A percentile compares a stretch with the other conserved stretches of the same genome.
Evolutionary conservation across 2,113 vertebrate genomes (phyloP).

Genomic region (Prunella fulvescens): DNA sequence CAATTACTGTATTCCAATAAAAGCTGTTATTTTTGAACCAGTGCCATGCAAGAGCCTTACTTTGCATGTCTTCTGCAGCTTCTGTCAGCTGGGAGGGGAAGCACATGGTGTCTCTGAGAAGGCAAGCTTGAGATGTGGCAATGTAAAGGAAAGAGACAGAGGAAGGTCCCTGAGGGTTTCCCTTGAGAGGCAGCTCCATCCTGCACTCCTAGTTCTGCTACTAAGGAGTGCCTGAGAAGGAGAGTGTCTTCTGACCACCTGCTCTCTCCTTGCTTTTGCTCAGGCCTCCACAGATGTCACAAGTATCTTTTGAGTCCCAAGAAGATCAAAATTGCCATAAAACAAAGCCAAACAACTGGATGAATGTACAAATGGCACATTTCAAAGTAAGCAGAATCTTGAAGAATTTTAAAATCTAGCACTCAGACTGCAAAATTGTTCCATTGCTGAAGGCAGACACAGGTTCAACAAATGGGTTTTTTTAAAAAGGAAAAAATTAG

Average conservation of each 20-base stretch:
- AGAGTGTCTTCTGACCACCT: not conserved
- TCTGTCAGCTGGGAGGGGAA: not conserved
- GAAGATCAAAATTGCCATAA: not conserved
- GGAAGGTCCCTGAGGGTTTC: not conserved
- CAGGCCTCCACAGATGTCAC: not conserved
- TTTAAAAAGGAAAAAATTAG: not conserved
- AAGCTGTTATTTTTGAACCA: not conserved
- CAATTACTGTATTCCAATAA: not conserved
- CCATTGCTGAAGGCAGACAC: not conserved
- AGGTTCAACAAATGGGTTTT: not conserved
- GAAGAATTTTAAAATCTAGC: not conserved
- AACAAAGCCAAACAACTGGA: not conserved
- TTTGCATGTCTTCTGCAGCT: not conserved
- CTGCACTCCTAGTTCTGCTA: accelerated
- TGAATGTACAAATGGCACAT: accelerated
- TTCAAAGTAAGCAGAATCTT: not conserved
- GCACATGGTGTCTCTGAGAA: not conserved
- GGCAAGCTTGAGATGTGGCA: not conserved
- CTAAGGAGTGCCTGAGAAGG: not conserved
- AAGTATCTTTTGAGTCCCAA: not conserved
- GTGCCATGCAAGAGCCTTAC: not conserved
- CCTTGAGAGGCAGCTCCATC: not conserved
- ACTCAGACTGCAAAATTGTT: not conserved
- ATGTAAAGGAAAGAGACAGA: not conserved
- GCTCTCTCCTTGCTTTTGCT: not conserved